phyloP scores from a whole-genome alignment of 2,888 invertebrate genomes.

The Mimas tiliae region DNA sequence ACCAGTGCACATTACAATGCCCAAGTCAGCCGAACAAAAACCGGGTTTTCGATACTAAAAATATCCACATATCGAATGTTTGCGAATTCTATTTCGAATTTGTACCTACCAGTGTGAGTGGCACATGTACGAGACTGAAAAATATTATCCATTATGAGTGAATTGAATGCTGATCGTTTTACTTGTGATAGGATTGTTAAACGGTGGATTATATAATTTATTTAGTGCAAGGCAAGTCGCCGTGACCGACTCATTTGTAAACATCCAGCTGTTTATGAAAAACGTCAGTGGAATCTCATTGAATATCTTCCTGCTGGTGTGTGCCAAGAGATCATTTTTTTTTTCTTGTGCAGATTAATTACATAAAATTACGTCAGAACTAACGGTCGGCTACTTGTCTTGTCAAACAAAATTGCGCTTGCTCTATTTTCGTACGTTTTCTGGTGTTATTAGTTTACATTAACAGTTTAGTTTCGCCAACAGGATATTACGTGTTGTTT shows the following conservation, averaged over 20 bases:
- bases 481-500: conserved; percentile 52
- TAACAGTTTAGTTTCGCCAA: conserved; percentile 41
- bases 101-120: conserved; percentile 62
- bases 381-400: conserved; percentile 40
- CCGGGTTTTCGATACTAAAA: conserved; percentile 81
- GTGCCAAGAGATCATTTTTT: conserved; percentile 49
- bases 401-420: conserved; percentile 46
- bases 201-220: conserved; percentile 36
- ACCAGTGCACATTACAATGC: conserved; percentile 78
- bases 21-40: conserved; percentile 70
- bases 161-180: conserved; percentile 36
- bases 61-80: conserved; percentile 83
- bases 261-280: conserved; percentile 43
- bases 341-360: conserved; percentile 39
- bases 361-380: conserved; percentile 44
- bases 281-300: conserved; percentile 41
- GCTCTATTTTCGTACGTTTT: conserved; percentile 47
- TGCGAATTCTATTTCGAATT: conserved; percentile 81
- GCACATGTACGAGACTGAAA: conserved; percentile 43
- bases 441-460: conserved; percentile 40
- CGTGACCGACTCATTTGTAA: conserved; percentile 40
- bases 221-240: conserved; percentile 27
- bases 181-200: conserved; percentile 11
- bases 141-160: conserved; percentile 41
- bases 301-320: conserved; percentile 37